Conservation (phyloP, 2,888 invertebrate genomes). For the Tridacna gigas region DNA sequence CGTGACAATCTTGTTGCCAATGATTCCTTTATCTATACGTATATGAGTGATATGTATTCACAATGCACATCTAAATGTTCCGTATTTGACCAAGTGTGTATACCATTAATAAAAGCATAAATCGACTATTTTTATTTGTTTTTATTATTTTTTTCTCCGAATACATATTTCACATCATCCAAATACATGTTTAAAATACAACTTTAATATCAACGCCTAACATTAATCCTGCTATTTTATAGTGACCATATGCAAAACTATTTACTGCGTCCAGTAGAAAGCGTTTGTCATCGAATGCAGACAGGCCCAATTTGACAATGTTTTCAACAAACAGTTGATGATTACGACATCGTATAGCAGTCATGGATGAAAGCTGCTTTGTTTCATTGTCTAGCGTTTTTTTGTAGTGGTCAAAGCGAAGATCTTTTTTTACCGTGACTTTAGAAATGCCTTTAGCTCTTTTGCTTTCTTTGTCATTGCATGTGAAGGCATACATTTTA, state of each 20-base stretch:
- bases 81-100: slow-evolving; percentile 8
- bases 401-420: slow-evolving; percentile 19
- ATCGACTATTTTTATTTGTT: background rate
- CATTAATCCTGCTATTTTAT: too few relatives aligned
- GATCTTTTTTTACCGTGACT: slow-evolving; percentile 29
- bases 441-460: too few relatives aligned
- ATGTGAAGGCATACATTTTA: slow-evolving; percentile 30
- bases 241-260: slow-evolving; percentile 9
- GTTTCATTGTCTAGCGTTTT: slow-evolving; percentile 23
- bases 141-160: background rate
- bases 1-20: background rate
- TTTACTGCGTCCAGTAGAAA: background rate
- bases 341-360: slow-evolving; percentile 14
- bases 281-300: slow-evolving; percentile 28
- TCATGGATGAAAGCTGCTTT: background rate
- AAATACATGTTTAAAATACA: background rate
- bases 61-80: background rate
- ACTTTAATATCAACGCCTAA: background rate
- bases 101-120: background rate
- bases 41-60: slow-evolving; percentile 14
- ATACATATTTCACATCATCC: background rate
- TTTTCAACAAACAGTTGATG: slow-evolving; percentile 26
- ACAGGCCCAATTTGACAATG: slow-evolving; percentile 2
- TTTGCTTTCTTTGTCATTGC: slow-evolving; percentile 4
- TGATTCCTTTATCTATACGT: slow-evolving; percentile 4